Base-by-base conservation (phyloP, 2,888 invertebrate genomes). In the Halocaridina rubra region DNA sequence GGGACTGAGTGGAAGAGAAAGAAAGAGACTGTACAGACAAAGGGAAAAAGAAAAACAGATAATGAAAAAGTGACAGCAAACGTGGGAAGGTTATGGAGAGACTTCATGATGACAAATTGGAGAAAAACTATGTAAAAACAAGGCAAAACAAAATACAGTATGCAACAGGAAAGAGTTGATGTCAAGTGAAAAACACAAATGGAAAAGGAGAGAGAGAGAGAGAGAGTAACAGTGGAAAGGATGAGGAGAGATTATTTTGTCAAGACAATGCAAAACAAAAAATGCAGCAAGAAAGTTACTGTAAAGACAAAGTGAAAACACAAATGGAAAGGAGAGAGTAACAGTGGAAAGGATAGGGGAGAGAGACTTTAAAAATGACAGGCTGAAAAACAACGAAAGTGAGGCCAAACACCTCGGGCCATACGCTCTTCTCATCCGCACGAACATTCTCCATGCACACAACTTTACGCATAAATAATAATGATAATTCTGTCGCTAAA, bases 391-490 rank as follows among this genome's bases (percentile, higher is more conserved):
- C n/a, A n/a, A 30, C n/a, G 67, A 67, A 67, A n/a, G n/a, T n/a
- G n/a, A n/a, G n/a, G n/a, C n/a, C n/a, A n/a, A n/a, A n/a, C n/a
- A n/a, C n/a, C n/a, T n/a, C 64, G 5, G n/a, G 29, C 22, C 32
- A 19, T 13, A 69, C 71, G 71, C 33, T n/a, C 46, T 22, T 74
- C 39, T 24, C 33, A 46, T 46, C 33, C 46, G 22, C 39, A n/a
- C 24, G 46, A n/a, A 16, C 24, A 46, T 24, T n/a, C 53, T 2
- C 19, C 53, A 74, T 39, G 8, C 24, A 4, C 22, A 74, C 72
- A 74, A 74, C 72, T 4, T 8, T 13, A 46, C 46, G 46, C 24
- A 74, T 74, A 74, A 74, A 74, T 74, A 74, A 22, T n/a, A 24
- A 33, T 74, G 24, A 46, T 29, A 33, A 67, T 74, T 74, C 72